Evolutionary conservation across 2,888 invertebrate species (phyloP), one percentile per base, ranked within the genome.

Genomic region (Hypomecis punctinalis): DNA sequence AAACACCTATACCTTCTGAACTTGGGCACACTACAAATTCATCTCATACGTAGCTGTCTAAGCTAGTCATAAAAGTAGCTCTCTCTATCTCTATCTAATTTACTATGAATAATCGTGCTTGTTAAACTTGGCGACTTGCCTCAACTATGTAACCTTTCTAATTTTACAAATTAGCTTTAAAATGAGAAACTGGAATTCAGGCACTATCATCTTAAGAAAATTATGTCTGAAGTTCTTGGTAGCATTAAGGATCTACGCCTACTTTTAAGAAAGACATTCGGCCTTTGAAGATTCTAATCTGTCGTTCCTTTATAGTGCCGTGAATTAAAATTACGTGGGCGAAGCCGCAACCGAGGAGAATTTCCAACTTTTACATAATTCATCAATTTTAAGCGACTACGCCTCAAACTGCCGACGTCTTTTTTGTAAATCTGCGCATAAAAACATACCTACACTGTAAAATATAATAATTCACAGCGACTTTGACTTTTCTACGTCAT

Each of bases 81-180:
- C n/a, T n/a, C n/a, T n/a, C n/a, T n/a, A n/a, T n/a, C n/a, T n/a
- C n/a, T 23, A 23, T 23, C 23, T 23, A 23, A 23, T 23, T 23
- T 23, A 73, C 74, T 72, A 74, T 78, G 77, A 80, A 74, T 78
- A 77, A 77, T 77, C 23, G 70, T 57, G 61, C 69, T 67, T 67
- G 72, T 66, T 47, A 70, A 72, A 78, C 68, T 78, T 80, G 56
- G 67, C 63, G 63, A 52, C 57, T 58, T 73, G 73, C 76, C 73
- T 54, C 3, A 54, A 48, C 57, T 53, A 67, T 71, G 67, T 52
- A 60, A 70, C 67, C 48, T 70, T 71, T 68, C 60, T 59, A 63
- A 62, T 59, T 66, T 64, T 23, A 37, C 49, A 39, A 51, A 37
- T 51, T 37, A 5, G 5, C 35, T 6, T 33, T n/a, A 6, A 36